A percentile compares a stretch with the other conserved stretches of the same genome.
Conservation (phyloP, 2,888 invertebrate genomes). For the Drosophila trichaetosa region DNA sequence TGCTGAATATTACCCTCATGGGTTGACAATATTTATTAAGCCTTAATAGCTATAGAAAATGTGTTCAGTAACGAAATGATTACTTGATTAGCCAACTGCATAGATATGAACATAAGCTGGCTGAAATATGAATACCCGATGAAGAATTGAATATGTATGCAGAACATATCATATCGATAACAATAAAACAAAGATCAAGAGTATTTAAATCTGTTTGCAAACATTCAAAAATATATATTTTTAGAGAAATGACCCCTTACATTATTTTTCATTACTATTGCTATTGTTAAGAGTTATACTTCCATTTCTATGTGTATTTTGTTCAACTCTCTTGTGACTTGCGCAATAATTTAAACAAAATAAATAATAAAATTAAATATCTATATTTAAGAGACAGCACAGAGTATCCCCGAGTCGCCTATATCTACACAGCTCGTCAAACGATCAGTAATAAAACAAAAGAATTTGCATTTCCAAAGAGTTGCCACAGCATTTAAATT, state of each 20-base stretch:
- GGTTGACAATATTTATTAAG: neutral
- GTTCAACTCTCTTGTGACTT: neutral
- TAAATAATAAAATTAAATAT: neutral
- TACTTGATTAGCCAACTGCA: neutral
- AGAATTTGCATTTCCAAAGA: slow-evolving; percentile 23
- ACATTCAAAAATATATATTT: neutral
- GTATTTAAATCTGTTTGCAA: neutral
- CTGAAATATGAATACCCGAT: neutral
- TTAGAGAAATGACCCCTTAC: neutral
- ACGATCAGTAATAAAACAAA: slow-evolving; percentile 10
- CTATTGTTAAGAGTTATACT: too few relatives aligned
- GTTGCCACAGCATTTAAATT: slow-evolving; percentile 21
- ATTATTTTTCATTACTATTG: neutral
- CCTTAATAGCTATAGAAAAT: neutral
- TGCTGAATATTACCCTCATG: neutral
- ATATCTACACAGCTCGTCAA: neutral
- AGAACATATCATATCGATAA: neutral
- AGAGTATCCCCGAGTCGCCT: neutral
- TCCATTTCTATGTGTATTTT: neutral
- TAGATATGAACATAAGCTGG: neutral
- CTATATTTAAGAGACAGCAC: neutral
- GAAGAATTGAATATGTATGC: neutral
- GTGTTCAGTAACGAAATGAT: neutral
- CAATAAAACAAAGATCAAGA: neutral
- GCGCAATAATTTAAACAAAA: too few relatives aligned